Base-by-base conservation (phyloP, 2,113 vertebrate genomes). In the Chlorocebus sabaeus region DNA sequence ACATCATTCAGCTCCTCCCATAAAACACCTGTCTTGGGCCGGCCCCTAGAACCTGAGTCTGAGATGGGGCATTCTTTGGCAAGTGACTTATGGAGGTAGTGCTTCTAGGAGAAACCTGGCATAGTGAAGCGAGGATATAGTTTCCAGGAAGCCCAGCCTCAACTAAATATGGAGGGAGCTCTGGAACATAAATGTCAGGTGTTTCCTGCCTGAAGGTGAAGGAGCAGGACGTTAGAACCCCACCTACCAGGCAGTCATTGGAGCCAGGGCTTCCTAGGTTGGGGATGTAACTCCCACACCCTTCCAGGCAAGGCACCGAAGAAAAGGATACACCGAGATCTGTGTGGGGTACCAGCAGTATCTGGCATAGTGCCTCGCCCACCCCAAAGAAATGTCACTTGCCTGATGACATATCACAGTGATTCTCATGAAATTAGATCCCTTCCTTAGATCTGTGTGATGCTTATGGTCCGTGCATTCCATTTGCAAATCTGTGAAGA, bases 171-270 rank as follows among this genome's bases (percentile, higher is more conserved):
- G 14, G 9, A 17, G 59, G 52, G 73, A 45, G 14, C 25, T 57
- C 55, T 3, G 27, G 52, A 59, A 27, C 23, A 18, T 64, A 64
- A 64, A 18, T 11, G 32, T 3, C 11, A 61, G 23, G 68, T 94
- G 61, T 72, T n/a, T 83, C 84, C 85, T 95, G 89, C 45, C 22
- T 68, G 35, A 10, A 40, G 84, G n/a, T 70, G 57, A 50, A 67
- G n/a, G 8, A 55, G 43, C 79, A 61, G 57, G 45, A 23, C 6
- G 25, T 57, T 25, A 59, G 59, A 35, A n/a, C 18, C 40, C 73
- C n/a, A 9, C 9, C 50, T 20, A 20, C 52, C 52, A 18, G 50
- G 40, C 50, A 30, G 45, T 8, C 82, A 25, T 14, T 32, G 38
- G 45, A 55, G 7, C 32, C 38, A 20, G 35, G 48, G 5, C 48